Conservation (phyloP, 2,888 invertebrate species). For the Sphaerophoria rueppellii region DNA sequence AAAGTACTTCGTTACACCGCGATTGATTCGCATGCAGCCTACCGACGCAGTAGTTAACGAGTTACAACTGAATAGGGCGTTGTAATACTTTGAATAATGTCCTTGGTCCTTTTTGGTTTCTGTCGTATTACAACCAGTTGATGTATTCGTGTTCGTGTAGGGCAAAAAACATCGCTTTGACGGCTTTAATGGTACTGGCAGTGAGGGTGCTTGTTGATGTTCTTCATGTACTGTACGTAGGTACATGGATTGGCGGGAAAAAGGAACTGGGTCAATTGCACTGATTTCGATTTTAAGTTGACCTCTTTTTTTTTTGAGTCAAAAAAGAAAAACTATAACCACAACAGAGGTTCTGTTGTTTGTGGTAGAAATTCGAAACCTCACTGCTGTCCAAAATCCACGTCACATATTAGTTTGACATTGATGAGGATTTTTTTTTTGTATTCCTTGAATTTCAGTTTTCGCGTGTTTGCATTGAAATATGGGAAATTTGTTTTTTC, state of each 20-base stretch:
- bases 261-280: slow-evolving; percentile 55
- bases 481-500: slow-evolving; percentile 5
- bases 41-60: slow-evolving; percentile 22
- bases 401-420: slow-evolving; percentile 20
- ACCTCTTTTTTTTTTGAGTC: slow-evolving; percentile 24
- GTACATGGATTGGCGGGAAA: slow-evolving; percentile 31
- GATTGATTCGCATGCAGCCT: not conserved
- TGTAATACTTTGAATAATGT: slow-evolving; percentile 22
- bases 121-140: slow-evolving; percentile 19
- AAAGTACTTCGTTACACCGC: not conserved
- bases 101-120: slow-evolving; percentile 51
- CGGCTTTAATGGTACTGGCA: slow-evolving; percentile 13
- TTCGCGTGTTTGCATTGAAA: slow-evolving; percentile 22
- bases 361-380: not conserved
- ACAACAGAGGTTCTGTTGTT: not conserved
- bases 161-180: slow-evolving; percentile 9
- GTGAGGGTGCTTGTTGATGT: slow-evolving; percentile 17
- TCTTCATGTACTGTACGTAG: slow-evolving; percentile 14
- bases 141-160: not conserved
- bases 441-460: not conserved
- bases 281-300: slow-evolving; percentile 8
- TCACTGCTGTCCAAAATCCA: slow-evolving; percentile 11
- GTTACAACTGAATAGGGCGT: not conserved
- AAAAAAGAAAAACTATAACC: slow-evolving; percentile 12
- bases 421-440: slow-evolving; percentile 8